These are phyloP conservation scores for Aegotheles bennettii DNA, from an alignment of 2,113 vertebrate species.

Conservation along the genomic window DNA sequence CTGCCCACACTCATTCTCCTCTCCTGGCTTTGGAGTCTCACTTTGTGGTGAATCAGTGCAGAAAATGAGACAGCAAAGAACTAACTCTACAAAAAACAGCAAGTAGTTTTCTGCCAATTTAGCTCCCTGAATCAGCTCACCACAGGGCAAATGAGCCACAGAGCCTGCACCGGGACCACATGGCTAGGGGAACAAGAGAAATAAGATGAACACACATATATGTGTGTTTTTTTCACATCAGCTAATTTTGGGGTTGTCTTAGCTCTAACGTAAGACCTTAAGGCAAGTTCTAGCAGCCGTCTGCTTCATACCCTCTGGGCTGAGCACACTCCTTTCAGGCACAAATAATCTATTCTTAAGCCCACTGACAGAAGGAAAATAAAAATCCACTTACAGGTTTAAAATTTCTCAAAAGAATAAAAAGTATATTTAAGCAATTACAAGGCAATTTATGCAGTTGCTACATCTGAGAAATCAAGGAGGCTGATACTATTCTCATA, in stretches of 20 bases:
- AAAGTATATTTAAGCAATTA: neutral
- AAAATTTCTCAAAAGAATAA: neutral
- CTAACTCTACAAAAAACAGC: neutral
- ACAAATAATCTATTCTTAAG: neutral
- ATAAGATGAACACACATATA: neutral
- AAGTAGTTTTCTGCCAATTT: neutral
- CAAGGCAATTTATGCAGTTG: neutral
- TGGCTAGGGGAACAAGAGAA: neutral
- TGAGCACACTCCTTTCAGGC: neutral
- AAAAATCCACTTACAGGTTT: neutral
- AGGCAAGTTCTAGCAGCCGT: neutral
- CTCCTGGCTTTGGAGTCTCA: neutral
- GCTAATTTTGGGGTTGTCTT: neutral
- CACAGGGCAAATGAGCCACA: neutral
- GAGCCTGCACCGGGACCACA: neutral
- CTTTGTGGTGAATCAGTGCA: slow-evolving; percentile 21
- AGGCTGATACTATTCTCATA: neutral
- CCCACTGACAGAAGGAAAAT: neutral
- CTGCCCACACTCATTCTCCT: neutral
- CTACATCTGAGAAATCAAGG: neutral
- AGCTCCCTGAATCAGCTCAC: neutral
- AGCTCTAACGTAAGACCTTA: neutral
- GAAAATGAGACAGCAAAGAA: neutral
- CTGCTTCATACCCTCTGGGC: neutral
- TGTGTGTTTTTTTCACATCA: neutral